Evolutionary conservation across 30 jellyfish, hydroid and myxozoan species (phyloP), one percentile per base, ranked within the genome.

Genomic region (Hydractinia symbiolongicarpus): DNA sequence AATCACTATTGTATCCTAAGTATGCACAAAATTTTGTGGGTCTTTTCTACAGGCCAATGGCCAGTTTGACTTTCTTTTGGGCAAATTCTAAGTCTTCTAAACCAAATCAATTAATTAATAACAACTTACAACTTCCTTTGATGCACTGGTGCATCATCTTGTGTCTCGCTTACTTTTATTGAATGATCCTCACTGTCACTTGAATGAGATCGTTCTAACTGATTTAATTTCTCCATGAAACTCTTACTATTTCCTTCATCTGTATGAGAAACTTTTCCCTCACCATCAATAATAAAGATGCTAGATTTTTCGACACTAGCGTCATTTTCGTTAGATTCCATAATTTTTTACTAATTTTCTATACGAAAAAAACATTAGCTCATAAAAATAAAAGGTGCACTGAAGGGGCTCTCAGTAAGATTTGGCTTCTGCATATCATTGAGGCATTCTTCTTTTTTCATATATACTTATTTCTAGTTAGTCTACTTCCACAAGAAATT

Each of bases 151-250:
- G 40, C 40, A 13, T 64, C 74, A 64, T 64, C 74, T 7, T 7
- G 19, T 13, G 74, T 4, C 40, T 64, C 74, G 19, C 44, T 30
- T 30, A 64, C 16, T 13, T 64, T 64, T 64, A 51, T 13, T 6
- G 9, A n/a, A 7, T 44, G 74, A 64, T 64, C 74, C 74, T 64
- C 74, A 64, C 74, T 64, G 40, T 64, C 74, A 13, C 74, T 64
- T 64, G 74, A 64, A n/a, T n/a, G 40, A 51, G 74, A 8, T 51
- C 40, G 74, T 7, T 64, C 74, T 64, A 64, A n/a, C 19, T 51
- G 19, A 64, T 44, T n/a, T 64, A 64, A 64, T 64, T 64, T 64
- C 40, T 64, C 74, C 19, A 64, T 51, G 40, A 64, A 64, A 64
- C 74, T 13, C 40, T 64, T 64, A 64, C 74, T 13, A 4, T 64